Base-by-base conservation (phyloP, 2,888 invertebrate species). In the Hypolimnas misippus region DNA sequence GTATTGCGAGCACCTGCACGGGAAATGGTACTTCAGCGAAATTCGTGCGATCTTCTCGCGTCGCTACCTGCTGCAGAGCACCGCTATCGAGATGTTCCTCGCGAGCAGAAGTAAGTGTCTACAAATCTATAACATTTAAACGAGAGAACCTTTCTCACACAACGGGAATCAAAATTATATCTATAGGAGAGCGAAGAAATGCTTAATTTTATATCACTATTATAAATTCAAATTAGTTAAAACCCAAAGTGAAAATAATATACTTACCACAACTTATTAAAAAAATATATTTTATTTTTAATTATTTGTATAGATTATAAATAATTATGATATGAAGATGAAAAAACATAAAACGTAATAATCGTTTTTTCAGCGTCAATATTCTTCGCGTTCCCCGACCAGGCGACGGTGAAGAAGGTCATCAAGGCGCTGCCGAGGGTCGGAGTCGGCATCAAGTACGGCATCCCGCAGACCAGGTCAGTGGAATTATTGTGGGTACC, bases 1-100 rank as follows among this genome's bases (percentile, higher is more conserved):
- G 80, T 99, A 99, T 92, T 98, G 99, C 89, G 99, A 99, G 84
- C 98, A 98, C 86, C 94, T 99, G 52, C 99, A 99, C 87, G 99
- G 99, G 67, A 98, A 99, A 92, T 99, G 99, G 99, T 98, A 99
- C 93, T 99, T 99, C 93, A 98, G 97, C 74, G 99, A 99, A 93
- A 98, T 99, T 69, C 95, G 99, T 10, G 99, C 99, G 66, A 98
- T 99, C 78, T 99, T 99, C 93, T 98, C 98, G 8, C 94, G 99
- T 2, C 95, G 99, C 49, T 99, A 99, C 87, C 94, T 99, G 58
- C 94, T 99, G 73, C 99, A 99, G 92, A 99, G 98, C 91, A 96
- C 97, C 62, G 99, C 99, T 70, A 95, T 99, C 82, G 99, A 99
- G 92, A 98, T 99, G 85, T 99, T 99, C 93, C 94, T 99, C 73